Percentiles rank a stretch among this genome's conserved stretches.
These are phyloP conservation scores for Drosophila sp. DNA, from an alignment of 1,140 invertebrate genomes.

Conservation along the genomic window DNA sequence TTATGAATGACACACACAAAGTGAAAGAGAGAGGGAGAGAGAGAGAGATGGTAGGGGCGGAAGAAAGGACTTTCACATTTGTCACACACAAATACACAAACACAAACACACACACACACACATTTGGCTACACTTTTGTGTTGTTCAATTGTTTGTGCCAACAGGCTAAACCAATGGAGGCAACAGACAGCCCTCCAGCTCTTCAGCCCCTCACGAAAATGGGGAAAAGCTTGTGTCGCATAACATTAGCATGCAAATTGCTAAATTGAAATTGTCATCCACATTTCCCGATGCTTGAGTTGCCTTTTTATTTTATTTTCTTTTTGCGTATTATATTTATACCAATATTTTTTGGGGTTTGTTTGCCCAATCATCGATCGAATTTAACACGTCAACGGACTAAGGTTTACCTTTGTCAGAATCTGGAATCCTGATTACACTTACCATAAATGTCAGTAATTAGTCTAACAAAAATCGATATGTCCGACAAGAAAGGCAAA, in stretches of 20 bases:
- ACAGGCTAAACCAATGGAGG: constrained; percentile 47
- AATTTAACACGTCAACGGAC: constrained; percentile 58
- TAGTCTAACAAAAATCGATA: constrained; percentile 61
- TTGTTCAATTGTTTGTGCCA: constrained; percentile 57
- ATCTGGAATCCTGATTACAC: constrained; percentile 38
- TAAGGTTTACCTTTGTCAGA: constrained; percentile 47
- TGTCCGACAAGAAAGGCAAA: constrained; percentile 21
- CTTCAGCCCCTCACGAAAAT: constrained; percentile 17
- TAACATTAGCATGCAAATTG: constrained; percentile 77
- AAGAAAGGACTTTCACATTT: constrained; percentile 55
- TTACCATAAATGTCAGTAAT: constrained; percentile 55
- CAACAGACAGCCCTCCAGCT: constrained; percentile 19
- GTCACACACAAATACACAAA: constrained; percentile 43
- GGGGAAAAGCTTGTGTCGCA: constrained; percentile 52
- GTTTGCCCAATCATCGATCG: constrained; percentile 52
- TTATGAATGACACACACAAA: neutral
- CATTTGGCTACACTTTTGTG: constrained; percentile 23
- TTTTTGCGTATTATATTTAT: constrained; percentile 21
- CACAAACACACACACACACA: constrained; percentile 13
- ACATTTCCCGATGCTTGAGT: constrained; percentile 72
- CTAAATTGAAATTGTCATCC: constrained; percentile 80
- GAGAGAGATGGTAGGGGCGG: constrained; percentile 1
- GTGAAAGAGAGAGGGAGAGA: neutral
- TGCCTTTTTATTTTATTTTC: constrained; percentile 16
- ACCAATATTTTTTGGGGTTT: neutral